Base-by-base conservation (phyloP, 2,888 invertebrate genomes). In the Lithosia quadra region DNA sequence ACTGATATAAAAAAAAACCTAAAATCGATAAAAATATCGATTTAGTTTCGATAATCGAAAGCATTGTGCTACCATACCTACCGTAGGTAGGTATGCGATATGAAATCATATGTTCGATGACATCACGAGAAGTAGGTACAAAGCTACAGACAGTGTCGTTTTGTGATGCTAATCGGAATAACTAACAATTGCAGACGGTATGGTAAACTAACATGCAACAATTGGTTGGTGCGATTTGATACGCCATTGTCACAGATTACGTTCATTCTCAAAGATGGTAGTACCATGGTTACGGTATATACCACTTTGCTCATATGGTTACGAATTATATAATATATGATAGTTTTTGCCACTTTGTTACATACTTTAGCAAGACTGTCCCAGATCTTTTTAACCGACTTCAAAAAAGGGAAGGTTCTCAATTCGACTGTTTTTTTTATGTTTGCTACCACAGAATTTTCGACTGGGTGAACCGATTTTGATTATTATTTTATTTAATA, bases 131-230 rank as follows among this genome's bases (percentile, higher is more conserved):
- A 9, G 8, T n/a, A n/a, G n/a, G n/a, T n/a, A 43, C 57, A 65
- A 36, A 49, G 33, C 49, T 28, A 28, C 28, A 28, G 28, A 28
- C 28, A 28, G 28, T 28, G n/a, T 28, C 7, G 28, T 28, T 53
- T 56, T 55, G 36, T 55, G 15, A 66, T 66, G 61, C 9, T 56
- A 66, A 60, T 63, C 49, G 15, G 22, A 22, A 66, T 24, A 49
- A 28, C 43, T 28, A 61, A 61, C 49, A 61, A 53, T 39, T 7
- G 53, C 36, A 66, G 21, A 13, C 49, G 28, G 33, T 28, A 34
- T 65, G n/a, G n/a, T n/a, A 49, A 57, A 8, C 39, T 11, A 34
- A 34, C 34, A 18, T 34, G 59, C 53, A 65, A 39, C 18, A 56
- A 57, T 64, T n/a, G 49, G 18, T 34, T 9, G 13, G 24, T 24